Percentiles rank a stretch among this genome's conserved stretches.
These are phyloP conservation scores for Chionis minor DNA, from an alignment of 2,113 vertebrate genomes.

Conservation along the genomic window DNA sequence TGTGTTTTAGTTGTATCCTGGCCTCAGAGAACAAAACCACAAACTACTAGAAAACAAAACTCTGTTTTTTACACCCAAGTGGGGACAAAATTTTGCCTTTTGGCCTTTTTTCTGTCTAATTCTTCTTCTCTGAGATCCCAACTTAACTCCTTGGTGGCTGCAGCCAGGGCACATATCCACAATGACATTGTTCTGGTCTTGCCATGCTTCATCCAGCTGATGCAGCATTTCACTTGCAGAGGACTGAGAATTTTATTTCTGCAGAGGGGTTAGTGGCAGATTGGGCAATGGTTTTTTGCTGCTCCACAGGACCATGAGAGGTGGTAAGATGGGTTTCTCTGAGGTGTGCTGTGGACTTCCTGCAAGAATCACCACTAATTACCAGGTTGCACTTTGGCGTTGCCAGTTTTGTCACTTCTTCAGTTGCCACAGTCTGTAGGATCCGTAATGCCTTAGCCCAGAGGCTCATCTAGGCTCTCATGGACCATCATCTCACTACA, in stretches of 20 bases:
- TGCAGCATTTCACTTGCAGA: not conserved
- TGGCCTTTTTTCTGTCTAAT: not conserved
- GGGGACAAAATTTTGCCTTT: not conserved
- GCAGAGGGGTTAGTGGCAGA: not conserved
- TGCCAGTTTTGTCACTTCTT: not conserved
- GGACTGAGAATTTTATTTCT: not conserved
- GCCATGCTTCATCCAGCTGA: fast-evolving
- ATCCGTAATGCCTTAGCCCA: not conserved
- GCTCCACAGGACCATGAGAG: fast-evolving
- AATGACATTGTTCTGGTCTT: not conserved
- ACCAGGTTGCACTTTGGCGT: not conserved
- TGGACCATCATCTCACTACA: not conserved
- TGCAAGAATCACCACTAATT: not conserved
- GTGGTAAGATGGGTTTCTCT: not conserved
- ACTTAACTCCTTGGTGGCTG: not conserved
- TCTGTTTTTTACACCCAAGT: not conserved
- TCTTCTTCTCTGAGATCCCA: not conserved
- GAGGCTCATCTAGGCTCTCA: not conserved
- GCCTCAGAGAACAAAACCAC: not conserved
- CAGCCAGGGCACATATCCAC: not conserved
- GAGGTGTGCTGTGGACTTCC: not conserved
- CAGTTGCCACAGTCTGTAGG: not conserved
- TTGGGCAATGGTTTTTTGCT: fast-evolving
- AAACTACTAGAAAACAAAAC: not conserved
- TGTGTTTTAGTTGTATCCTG: not conserved